Base-by-base conservation (phyloP, 2,888 invertebrate genomes). In the Salticus scenicus region DNA sequence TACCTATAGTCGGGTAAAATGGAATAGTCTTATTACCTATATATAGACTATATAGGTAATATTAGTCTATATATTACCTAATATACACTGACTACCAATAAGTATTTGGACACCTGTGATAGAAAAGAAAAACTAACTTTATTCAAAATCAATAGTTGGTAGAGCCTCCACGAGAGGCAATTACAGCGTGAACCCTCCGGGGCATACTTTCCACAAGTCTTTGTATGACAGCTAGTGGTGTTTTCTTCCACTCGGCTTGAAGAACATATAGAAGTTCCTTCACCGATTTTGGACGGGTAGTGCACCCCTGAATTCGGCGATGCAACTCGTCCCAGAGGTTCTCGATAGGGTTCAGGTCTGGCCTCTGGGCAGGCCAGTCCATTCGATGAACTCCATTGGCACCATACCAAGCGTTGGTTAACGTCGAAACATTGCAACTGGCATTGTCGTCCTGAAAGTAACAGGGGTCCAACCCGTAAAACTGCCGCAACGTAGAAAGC, bases 151-250 rank as follows among this genome's bases (percentile, higher is more conserved):
- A 41, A 41, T 70, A 70, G 41, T 70, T 41, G 70, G 41, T 42
- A 42, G 70, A 42, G 41, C 42, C 70, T 42, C 70, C 41, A 37
- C 24, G 28, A 42, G 73, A 17, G 14, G 63, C 73, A 74, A 63
- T 74, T 74, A 63, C 64, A 24, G 33, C 64, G 20, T 33, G 30
- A 51, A 72, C 28, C 31, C 72, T 72, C 27, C 30, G 10, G n/a
- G 51, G 72, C 69, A 69, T 33, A 69, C 37, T 69, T 69, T 69
- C 69, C 33, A 69, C 69, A 69, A 69, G 69, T 41, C 37, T 33
- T 69, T 33, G 37, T 37, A 20, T 37, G 0, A 33, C 69, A 31
- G 37, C 20, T 51, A 31, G 47, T 47, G 72, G 47, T 31, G 27
- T 51, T 72, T 20, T 72, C 41, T 20, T 47, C 42, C 47, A 72